Conservation (phyloP, 2,888 invertebrate genomes). For the Ectemnius cavifrons region DNA sequence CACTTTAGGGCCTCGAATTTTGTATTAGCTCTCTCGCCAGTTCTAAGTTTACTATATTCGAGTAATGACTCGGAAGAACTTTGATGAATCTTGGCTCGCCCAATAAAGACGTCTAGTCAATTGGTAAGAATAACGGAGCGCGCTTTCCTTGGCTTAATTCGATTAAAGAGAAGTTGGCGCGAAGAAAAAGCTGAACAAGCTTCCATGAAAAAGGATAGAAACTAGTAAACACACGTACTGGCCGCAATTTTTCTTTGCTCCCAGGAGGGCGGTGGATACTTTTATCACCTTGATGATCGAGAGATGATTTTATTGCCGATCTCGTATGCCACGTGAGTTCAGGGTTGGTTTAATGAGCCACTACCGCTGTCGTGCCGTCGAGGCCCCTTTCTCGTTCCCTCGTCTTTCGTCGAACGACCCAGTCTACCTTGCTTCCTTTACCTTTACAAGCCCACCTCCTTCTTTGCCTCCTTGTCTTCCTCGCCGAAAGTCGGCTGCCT, state of each 20-base stretch:
- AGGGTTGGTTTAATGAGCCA: slow-evolving; percentile 59
- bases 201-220: background rate
- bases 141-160: background rate
- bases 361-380: slow-evolving; percentile 35
- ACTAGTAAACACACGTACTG: slow-evolving; percentile 3
- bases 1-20: slow-evolving; percentile 20
- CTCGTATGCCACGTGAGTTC: slow-evolving; percentile 71
- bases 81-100: no score
- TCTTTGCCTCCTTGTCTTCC: slow-evolving; percentile 16
- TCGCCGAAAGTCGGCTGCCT: slow-evolving; percentile 26
- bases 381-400: slow-evolving; percentile 22
- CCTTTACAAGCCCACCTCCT: slow-evolving; percentile 24
- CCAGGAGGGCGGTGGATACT: slow-evolving; percentile 44
- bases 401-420: slow-evolving; percentile 42
- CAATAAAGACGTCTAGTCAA: background rate
- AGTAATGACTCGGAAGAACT: no score
- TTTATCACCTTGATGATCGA: slow-evolving; percentile 71
- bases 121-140: background rate
- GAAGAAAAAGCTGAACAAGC: background rate
- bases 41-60: no score
- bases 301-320: slow-evolving; percentile 74
- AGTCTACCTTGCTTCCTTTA: slow-evolving; percentile 33
- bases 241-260: slow-evolving; percentile 57
- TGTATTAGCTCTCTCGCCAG: slow-evolving; percentile 7
- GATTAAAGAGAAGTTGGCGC: background rate